A percentile compares a stretch with the other conserved stretches of the same genome.
phyloP scores from a whole-genome alignment of 2,113 vertebrate genomes.

The Pelvicachromis taeniatus region DNA sequence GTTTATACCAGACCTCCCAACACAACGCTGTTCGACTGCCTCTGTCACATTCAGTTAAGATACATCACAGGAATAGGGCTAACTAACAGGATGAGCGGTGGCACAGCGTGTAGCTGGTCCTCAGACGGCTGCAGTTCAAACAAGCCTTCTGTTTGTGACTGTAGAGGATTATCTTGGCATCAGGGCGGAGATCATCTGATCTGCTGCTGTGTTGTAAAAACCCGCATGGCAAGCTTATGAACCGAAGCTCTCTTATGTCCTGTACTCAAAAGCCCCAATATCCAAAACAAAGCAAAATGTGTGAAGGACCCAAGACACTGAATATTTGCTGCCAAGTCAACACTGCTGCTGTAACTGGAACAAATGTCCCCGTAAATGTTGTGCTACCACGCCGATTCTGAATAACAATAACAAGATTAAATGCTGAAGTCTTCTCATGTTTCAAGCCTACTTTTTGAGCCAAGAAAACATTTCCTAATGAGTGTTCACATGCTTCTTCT shows the following conservation, averaged over 20 bases:
- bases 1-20: slow-evolving; percentile 51
- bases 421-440: not conserved
- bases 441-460: not conserved
- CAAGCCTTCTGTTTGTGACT: slow-evolving; percentile 4
- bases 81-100: slow-evolving; percentile 1
- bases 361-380: not conserved
- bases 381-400: not conserved
- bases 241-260: not conserved
- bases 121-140: slow-evolving; percentile 33
- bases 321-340: not conserved
- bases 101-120: not conserved
- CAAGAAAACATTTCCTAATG: not conserved
- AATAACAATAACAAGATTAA: not conserved
- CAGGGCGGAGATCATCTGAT: slow-evolving; percentile 31
- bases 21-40: not conserved
- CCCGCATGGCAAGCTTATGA: slow-evolving; percentile 2
- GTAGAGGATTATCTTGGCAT: slow-evolving; percentile 44
- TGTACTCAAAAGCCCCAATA: not conserved
- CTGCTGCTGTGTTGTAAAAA: slow-evolving; percentile 17
- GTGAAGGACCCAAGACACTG: not conserved
- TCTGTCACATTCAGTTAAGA: slow-evolving; percentile 15
- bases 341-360: not conserved
- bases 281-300: not conserved
- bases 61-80: slow-evolving; percentile 10
- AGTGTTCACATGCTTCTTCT: not conserved